Conservation (phyloP, 2,113 vertebrate genomes). For the Panthera leo region DNA sequence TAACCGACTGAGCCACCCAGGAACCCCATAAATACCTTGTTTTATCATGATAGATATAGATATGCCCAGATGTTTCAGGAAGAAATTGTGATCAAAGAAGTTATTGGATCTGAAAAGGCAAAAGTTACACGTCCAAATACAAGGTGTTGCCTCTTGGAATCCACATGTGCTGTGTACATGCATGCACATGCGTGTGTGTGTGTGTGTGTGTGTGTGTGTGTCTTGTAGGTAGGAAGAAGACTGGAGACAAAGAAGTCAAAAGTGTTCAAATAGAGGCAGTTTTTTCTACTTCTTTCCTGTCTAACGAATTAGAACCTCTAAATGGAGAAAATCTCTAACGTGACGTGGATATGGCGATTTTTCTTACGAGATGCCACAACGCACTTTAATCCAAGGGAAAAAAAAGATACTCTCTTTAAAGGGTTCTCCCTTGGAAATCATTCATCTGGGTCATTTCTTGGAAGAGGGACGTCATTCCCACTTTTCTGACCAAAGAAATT, state of each 20-base stretch:
- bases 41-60: background rate
- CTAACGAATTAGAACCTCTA: background rate
- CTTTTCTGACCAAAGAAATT: background rate
- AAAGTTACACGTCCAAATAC: background rate
- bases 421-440: background rate
- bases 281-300: background rate
- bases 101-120: background rate
- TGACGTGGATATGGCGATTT: background rate
- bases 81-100: background rate
- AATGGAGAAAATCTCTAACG: background rate
- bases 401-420: background rate
- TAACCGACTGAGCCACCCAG: too few species aligned
- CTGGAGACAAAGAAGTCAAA: background rate
- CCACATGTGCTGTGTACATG: too few species aligned
- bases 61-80: background rate
- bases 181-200: background rate
- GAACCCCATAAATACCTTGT: background rate
- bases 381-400: background rate
- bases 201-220: background rate
- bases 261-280: background rate
- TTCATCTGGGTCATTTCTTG: slow-evolving; percentile 3
- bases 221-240: background rate
- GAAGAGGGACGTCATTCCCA: background rate
- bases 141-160: background rate
- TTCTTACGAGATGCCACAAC: background rate